These are phyloP conservation scores for Dicrostonyx torquatus DNA, from an alignment of 2,797 vertebrate species.

Conservation along the genomic window DNA sequence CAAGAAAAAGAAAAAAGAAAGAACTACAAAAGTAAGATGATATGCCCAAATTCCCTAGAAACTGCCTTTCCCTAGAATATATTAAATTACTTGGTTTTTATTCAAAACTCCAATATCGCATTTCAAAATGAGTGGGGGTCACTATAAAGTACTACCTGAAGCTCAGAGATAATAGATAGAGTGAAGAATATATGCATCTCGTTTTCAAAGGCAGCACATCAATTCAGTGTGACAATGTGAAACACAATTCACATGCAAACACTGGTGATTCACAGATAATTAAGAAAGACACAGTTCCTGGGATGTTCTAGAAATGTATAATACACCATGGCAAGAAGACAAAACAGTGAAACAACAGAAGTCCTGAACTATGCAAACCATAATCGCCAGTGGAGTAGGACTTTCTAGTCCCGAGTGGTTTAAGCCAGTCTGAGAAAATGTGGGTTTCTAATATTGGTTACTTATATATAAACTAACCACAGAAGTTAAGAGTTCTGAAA, in stretches of 20 bases:
- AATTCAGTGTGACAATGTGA: not conserved
- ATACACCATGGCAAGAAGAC: not conserved
- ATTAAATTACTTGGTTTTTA: not conserved
- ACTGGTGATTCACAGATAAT: not conserved
- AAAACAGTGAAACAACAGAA: not conserved
- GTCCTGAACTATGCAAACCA: not conserved
- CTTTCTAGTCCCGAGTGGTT: not conserved
- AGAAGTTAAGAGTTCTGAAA: not conserved
- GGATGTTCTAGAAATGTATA: conserved; percentile 15
- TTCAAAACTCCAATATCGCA: conserved; percentile 12
- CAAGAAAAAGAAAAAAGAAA: not conserved
- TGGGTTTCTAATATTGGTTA: not conserved
- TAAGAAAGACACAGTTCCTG: not conserved
- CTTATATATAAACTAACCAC: not conserved
- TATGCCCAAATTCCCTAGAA: not conserved
- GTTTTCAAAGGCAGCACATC: not conserved
- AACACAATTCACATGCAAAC: not conserved
- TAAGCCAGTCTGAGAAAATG: not conserved
- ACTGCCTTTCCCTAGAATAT: not conserved
- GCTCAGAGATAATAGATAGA: not conserved
- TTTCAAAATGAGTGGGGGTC: conserved; percentile 50
- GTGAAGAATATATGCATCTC: not conserved
- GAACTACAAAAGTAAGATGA: not conserved
- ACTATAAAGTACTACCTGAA: not conserved
- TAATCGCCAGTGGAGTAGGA: not conserved